Base-by-base conservation (phyloP, 2,113 vertebrate genomes). In the Addax nasomaculatus region DNA sequence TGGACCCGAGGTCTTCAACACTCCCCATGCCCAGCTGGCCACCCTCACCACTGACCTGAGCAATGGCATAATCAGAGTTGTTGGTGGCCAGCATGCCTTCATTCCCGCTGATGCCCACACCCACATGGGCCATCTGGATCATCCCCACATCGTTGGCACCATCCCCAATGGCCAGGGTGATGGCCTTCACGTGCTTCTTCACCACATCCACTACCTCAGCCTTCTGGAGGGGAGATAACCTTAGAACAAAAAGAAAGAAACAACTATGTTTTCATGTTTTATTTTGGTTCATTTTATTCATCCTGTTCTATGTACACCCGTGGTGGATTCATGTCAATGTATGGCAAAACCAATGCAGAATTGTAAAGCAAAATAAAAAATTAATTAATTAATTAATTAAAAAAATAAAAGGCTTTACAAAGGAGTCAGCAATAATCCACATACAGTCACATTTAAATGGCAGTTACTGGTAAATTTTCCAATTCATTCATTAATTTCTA, bases 31-130 rank as follows among this genome's bases (percentile, higher is more conserved):
- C 73, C 90, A 91, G 81, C 0, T 2, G 76, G n/a, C 53, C 73
- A 30, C 51, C 58, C 36, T 6, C 10, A 11, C 0, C 79, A 93
- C 96, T 81, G 12, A 99, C 99, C 99, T 99, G 99, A 57, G 99
- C 99, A 19, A 99, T 99, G 95, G 99, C 99, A 95, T 99, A 99
- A 97, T 99, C 99, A 0, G 99, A 99, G 92, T 99, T 99, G 98
- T 99, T 99, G 97, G 99, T 99, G 94, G 99, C 99, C 98, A 99
- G 99, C 99, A 99, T 99, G 98, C 99, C 99, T 98, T 99, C 99
- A 9, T 99, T 99, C 89, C 99, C 99, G 9, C 99, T 99, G 99
- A 99, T 99, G 67, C 99, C 99, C 57, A 99, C 99, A 36, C 99
- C 99, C 7, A 99, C 99, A 0, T 99, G 99, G 87, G 99, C 99